Conservation (phyloP, 2,888 invertebrate genomes). For the Metopia argyrocephala region DNA sequence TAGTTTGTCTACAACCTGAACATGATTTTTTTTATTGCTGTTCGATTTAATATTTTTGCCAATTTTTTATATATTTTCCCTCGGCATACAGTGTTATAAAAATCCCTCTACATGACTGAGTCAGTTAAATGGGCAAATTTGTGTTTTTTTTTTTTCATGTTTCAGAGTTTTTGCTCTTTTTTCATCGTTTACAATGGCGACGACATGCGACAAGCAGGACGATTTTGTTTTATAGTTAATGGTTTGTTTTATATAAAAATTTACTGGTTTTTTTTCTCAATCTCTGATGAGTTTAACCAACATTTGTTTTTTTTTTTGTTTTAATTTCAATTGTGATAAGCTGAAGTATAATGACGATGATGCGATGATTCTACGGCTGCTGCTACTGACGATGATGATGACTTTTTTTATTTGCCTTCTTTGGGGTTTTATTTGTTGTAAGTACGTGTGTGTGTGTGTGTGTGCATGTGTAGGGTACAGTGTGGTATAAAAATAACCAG, state of each 20-base stretch:
- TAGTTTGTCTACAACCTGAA: slow-evolving; percentile 20
- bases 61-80: slow-evolving; percentile 6
- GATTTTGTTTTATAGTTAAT: too few species aligned
- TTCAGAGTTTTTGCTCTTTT: neutral
- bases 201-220: neutral
- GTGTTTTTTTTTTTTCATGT: neutral
- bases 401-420: slow-evolving; percentile 52
- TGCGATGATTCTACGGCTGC: neutral
- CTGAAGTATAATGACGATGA: slow-evolving; percentile 2
- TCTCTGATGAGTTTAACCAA: slow-evolving; percentile 42
- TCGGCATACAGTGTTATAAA: slow-evolving; percentile 36
- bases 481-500: slow-evolving; percentile 58
- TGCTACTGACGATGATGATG: slow-evolving; percentile 9
- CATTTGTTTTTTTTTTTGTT: slow-evolving; percentile 19
- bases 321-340: neutral
- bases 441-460: too few species aligned
- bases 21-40: slow-evolving; percentile 45
- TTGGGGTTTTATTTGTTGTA: slow-evolving; percentile 34
- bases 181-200: neutral
- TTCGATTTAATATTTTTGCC: neutral
- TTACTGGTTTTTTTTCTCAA: slow-evolving; percentile 38
- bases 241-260: neutral
- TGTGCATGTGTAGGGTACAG: slow-evolving; percentile 42
- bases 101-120: slow-evolving; percentile 27
- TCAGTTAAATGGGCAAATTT: neutral